Evolutionary conservation across 2,113 vertebrate genomes (phyloP), one percentile per base, ranked within the genome.

Genomic region (Alethe castanea): DNA sequence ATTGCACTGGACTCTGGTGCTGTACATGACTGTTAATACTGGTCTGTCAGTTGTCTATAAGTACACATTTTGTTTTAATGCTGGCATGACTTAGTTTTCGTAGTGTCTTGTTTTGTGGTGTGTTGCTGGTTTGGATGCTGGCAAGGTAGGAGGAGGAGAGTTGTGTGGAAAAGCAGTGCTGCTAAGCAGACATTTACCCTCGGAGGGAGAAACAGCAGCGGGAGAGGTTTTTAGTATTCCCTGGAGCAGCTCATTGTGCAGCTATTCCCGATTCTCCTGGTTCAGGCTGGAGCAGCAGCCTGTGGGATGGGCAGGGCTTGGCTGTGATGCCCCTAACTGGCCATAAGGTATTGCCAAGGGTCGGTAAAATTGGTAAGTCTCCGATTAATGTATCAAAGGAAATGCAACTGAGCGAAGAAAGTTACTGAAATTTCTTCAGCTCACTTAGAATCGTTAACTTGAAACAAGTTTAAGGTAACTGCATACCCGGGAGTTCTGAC

Each of bases 381-480:
- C 54, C 0, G 0, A 12, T 66, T 38, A 66, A 29, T 40, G 4
- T 8, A 13, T 45, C 22, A 8, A 26, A 42, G 14, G 54, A 84
- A 65, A 62, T 70, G 53, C 14, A 69, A 2, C 6, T 53, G 31
- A 19, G 19, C 0, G 0, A 47, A 36, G 14, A 23, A 12, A 61
- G 18, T 50, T 26, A 18, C 33, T 69, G 7, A 70, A n/a, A 50
- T 62, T 66, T 73, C 33, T 14, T 26, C 31, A 1, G 2, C 82
- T 88, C 45, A 13, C 14, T 29, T 81, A 20, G 15, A 54, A 50
- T 71, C 4, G 13, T 36, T 45, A 42, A 54, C 12, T 35, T 59
- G 61, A 53, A 67, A 61, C 19, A 53, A 61, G 40, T 57, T 47
- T 57, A 33, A 53, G 28, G 35, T 24, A 20, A 36, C 48, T 76